phyloP scores from a whole-genome alignment of 2,888 invertebrate species.

The Torymus auratus region DNA sequence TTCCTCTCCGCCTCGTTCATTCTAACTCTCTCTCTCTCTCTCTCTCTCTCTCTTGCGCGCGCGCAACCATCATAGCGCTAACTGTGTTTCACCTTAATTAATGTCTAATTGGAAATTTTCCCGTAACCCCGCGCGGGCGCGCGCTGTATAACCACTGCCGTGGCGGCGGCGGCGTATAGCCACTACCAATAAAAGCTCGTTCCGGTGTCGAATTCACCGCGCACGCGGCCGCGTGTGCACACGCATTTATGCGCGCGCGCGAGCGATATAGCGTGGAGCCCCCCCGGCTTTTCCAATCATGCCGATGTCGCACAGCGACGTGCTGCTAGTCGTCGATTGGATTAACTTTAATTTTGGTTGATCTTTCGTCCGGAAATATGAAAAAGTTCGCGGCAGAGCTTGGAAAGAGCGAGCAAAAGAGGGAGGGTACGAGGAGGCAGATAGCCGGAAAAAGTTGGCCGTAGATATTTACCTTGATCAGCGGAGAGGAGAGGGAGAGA shows the following conservation, averaged over 20 bases:
- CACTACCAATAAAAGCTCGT: constrained; percentile 34
- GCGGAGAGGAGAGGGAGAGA: not conserved
- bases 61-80: constrained; percentile 52
- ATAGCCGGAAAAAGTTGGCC: not conserved
- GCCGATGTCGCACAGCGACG: not conserved
- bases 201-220: constrained; percentile 1
- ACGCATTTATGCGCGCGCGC: constrained; percentile 20
- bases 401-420: not conserved
- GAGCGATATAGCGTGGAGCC: not conserved
- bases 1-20: constrained; percentile 19
- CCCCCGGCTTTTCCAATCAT: constrained; percentile 41
- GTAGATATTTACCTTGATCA: too few relatives aligned
- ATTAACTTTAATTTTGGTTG: constrained; percentile 46
- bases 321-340: not conserved
- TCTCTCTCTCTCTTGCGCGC: not conserved
- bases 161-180: not conserved
- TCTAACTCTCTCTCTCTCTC: not conserved
- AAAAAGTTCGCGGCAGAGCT: constrained; percentile 32
- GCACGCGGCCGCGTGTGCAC: constrained; percentile 31
- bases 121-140: constrained; percentile 2
- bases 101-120: constrained; percentile 66
- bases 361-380: constrained; percentile 22
- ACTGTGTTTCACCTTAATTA: constrained; percentile 65
- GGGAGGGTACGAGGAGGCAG: not conserved
- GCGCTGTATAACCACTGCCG: constrained; percentile 24